Evolutionary conservation across 2,888 invertebrate genomes (phyloP), one percentile per base, ranked within the genome.

Genomic region (Ennomos quercinarius): DNA sequence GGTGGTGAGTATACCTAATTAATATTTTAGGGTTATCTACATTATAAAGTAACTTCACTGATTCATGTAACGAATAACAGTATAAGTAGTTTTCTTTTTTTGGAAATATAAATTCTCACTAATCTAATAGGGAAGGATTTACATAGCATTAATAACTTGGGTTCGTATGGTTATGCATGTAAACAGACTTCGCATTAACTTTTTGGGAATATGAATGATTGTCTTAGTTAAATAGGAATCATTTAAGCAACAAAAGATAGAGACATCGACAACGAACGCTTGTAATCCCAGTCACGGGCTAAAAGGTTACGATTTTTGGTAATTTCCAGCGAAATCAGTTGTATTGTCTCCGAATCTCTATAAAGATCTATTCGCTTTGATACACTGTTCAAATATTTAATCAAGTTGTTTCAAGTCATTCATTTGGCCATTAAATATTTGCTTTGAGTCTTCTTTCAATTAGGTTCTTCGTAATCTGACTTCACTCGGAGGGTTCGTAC

Each of bases 221-320:
- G 10, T 48, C 35, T 48, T 53, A 57, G 46, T 56, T 57, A 57
- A 67, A 68, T 63, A 44, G 63, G 55, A 62, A 63, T 68, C 63
- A 66, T 74, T 74, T 66, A 71, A 71, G 70, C 58, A 70, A 72
- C 71, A 76, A 76, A 76, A 74, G 77, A 67, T 64, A 66, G 68
- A 58, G 63, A 50, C 64, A 64, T 57, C 67, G 69, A 74, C 76
- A 78, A 78, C 76, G 73, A 71, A 58, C 58, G 62, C 61, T 61
- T 72, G 27, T 75, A 77, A 78, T 77, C 74, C 72, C 71, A 73
- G 78, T 77, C 75, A 76, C 57, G 67, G 59, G 13, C 66, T 72
- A 70, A 71, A 72, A 72, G 63, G 67, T 66, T 61, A 63, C 55
- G 61, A 66, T 71, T 71, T 67, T 62, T 63, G 57, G 34, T 8